Percentiles rank a stretch among this genome's conserved stretches.
phyloP scores from a whole-genome alignment of 2,797 vertebrate genomes.

The Dendrocincla tyrannina region DNA sequence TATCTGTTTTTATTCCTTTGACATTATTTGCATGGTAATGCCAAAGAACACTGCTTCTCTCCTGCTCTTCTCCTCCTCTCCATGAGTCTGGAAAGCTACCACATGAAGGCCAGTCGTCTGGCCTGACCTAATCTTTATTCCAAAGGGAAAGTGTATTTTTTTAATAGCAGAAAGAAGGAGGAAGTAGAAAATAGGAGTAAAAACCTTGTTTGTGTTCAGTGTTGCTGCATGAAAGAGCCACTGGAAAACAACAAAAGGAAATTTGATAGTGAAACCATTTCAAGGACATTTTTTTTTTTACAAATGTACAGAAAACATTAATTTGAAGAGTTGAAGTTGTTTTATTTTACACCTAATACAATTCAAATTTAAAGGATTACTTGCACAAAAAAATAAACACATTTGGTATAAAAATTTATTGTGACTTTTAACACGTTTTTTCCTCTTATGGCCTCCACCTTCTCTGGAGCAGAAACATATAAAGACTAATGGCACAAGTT shows the following conservation, averaged over 20 bases:
- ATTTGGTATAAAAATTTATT: slow-evolving; percentile 87
- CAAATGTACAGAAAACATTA: slow-evolving; percentile 65
- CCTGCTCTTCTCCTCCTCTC: neutral
- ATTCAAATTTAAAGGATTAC: slow-evolving; percentile 83
- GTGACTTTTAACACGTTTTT: slow-evolving; percentile 84
- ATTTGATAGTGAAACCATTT: neutral
- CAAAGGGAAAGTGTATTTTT: neutral
- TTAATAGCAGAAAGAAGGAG: neutral
- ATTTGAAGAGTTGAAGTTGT: slow-evolving; percentile 63
- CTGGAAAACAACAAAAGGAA: neutral
- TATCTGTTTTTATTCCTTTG: neutral
- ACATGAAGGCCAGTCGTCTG: neutral
- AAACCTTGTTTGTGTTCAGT: neutral
- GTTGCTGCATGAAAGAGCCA: neutral
- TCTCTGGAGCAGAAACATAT: slow-evolving; percentile 83
- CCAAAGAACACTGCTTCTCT: neutral
- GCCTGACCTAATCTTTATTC: neutral
- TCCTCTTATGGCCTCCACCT: slow-evolving; percentile 76
- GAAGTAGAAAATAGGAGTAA: neutral
- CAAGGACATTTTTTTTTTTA: neutral
- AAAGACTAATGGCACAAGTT: slow-evolving; percentile 82
- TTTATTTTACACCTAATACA: slow-evolving; percentile 84
- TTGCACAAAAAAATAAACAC: slow-evolving; percentile 86
- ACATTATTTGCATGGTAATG: rapidly evolving
- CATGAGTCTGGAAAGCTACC: neutral